These are phyloP conservation scores for Gymnocypris eckloni DNA, from an alignment of 2,797 vertebrate genomes.

Conservation along the genomic window DNA sequence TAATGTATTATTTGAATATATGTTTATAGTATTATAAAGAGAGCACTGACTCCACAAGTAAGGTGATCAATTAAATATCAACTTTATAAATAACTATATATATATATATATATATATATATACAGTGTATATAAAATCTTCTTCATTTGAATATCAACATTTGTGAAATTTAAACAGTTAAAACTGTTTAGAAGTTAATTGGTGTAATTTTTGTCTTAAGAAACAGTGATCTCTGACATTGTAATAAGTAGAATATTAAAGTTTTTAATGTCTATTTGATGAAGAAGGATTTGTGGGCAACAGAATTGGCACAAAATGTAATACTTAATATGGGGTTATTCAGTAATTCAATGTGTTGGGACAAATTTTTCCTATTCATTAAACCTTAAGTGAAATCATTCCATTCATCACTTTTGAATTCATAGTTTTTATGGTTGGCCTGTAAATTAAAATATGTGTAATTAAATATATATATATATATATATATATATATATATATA, in stretches of 20 bases:
- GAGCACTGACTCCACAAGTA: conserved; percentile 59
- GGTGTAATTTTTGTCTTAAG: not conserved
- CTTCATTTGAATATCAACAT: not conserved
- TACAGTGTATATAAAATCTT: too few relatives aligned
- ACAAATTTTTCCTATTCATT: not conserved
- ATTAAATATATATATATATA: not conserved
- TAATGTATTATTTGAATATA: not conserved
- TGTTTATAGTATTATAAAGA: not conserved
- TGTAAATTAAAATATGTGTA: not conserved
- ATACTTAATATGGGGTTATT: not conserved
- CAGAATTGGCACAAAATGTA: not conserved
- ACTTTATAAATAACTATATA: too few relatives aligned
- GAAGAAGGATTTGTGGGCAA: not conserved
- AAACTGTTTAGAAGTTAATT: not conserved
- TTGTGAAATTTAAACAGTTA: not conserved
- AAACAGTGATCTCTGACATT: not conserved
- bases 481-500: not conserved
- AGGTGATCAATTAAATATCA: conserved; percentile 51
- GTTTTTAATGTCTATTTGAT: not conserved
- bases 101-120: too few relatives aligned
- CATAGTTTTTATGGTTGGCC: not conserved
- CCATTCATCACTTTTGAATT: not conserved
- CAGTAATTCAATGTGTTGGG: not conserved
- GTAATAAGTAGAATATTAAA: not conserved
- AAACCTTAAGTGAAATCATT: not conserved